These are phyloP conservation scores for Pristionchus mayeri DNA, from an alignment of 2,888 invertebrate species.

Conservation along the genomic window DNA sequence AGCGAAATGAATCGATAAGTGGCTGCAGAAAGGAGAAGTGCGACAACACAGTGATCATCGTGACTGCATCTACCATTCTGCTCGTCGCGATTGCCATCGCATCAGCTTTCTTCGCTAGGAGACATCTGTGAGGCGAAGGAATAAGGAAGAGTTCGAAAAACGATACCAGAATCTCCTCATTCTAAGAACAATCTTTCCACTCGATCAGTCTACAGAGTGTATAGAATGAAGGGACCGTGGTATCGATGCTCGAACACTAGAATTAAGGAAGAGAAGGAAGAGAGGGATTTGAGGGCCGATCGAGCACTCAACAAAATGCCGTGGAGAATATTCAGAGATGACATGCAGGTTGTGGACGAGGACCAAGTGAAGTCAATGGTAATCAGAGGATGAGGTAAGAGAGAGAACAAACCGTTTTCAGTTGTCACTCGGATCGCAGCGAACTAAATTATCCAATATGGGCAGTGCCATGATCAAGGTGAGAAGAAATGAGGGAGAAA, in stretches of 20 bases:
- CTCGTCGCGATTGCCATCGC: conserved; percentile 44
- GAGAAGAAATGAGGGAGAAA: neutral
- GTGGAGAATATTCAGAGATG: conserved; percentile 61
- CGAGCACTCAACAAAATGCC: conserved; percentile 61
- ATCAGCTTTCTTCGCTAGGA: conserved; percentile 50
- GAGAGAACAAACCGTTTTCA: conserved; percentile 33
- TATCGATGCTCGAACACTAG: neutral
- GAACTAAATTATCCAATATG: conserved; percentile 61
- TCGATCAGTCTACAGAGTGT: no score
- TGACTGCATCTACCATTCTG: conserved; percentile 47
- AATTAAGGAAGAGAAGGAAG: neutral
- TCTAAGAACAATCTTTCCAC: no score
- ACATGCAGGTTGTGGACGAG: conserved; percentile 61
- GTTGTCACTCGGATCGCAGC: conserved; percentile 58
- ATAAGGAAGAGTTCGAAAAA: no score
- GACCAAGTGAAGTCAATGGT: conserved; percentile 65
- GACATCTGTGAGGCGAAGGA: conserved; percentile 50
- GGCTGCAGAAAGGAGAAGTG: conserved; percentile 56
- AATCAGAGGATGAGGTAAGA: neutral
- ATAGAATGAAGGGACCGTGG: neutral
- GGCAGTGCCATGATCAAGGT: conserved; percentile 56
- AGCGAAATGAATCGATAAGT: conserved; percentile 49
- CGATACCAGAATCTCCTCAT: no score
- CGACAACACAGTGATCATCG: conserved; percentile 61
- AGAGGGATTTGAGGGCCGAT: conserved; percentile 53